These are phyloP conservation scores for Marisa cornuarietis DNA, from an alignment of 1,140 invertebrate genomes.

Conservation along the genomic window DNA sequence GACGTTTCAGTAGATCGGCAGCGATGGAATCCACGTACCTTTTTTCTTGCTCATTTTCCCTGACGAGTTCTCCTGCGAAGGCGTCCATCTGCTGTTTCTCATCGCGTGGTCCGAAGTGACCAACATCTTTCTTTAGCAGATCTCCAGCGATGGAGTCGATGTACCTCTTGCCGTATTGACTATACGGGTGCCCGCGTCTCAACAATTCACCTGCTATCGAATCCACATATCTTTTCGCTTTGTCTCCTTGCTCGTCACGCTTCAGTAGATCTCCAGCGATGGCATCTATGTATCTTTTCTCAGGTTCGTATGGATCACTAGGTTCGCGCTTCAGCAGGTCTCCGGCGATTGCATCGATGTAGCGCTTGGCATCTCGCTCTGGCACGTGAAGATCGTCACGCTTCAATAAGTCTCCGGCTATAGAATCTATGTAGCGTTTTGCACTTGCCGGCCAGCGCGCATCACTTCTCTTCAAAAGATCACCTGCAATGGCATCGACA, in stretches of 20 bases:
- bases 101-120: neutral
- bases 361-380: neutral
- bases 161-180: neutral
- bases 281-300: slow-evolving; percentile 13
- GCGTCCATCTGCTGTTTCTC: neutral
- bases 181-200: neutral
- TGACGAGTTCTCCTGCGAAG: neutral
- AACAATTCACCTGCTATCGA: slow-evolving; percentile 6
- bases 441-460: no score
- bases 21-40: slow-evolving; percentile 6
- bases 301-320: no score
- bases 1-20: neutral
- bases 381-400: neutral
- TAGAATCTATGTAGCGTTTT: no score
- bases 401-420: neutral
- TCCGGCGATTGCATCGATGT: slow-evolving; percentile 12
- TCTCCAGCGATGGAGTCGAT: slow-evolving; percentile 1
- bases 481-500: slow-evolving; percentile 9
- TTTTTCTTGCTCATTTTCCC: neutral
- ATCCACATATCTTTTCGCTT: slow-evolving; percentile 4
- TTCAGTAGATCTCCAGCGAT: slow-evolving; percentile 15
- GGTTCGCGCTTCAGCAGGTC: slow-evolving; percentile 8
- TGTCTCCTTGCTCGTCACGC: neutral
- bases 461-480: neutral
- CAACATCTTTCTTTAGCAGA: neutral